Evolutionary conservation across 2,797 vertebrate species (phyloP), one percentile per base, ranked within the genome.

Genomic region (Spinus olivaceus): DNA sequence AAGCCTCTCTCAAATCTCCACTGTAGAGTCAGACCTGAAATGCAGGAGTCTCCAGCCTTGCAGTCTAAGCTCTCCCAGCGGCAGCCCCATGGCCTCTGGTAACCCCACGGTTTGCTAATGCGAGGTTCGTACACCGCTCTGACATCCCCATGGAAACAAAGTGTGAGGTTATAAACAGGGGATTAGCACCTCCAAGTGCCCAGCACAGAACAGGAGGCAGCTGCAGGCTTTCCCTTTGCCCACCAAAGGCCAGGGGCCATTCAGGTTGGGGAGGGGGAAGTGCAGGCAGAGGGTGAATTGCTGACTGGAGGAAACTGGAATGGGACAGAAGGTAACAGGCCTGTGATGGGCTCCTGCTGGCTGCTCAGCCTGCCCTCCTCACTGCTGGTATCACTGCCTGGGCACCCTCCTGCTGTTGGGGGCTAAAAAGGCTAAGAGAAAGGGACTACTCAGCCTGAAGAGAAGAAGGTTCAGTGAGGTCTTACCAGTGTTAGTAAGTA

Each of bases 81-180:
- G 92, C 87, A 92, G 90, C 88, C 70, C 87, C 82, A 76, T 92
- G 97, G 85, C 97, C 97, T 97, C 88, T 97, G 94, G 92, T 97
- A 98, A 98, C 96, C 97, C 86, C 87, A 71, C 0, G 5, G 90
- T 91, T 94, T 54, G 89, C 93, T 95, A 96, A 96, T 95, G 82
- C 30, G 51, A 97, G 86, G 94, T 95, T 96, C 92, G 39, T 94
- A 84, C 97, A 97, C 70, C 0, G 56, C 82, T 96, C 95, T 95
- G 95, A 96, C 96, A 97, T 97, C 83, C 70, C 97, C 95, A 98
- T 95, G 94, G 97, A 96, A 97, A 98, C 94, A 74, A 70, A 92
- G 91, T 86, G 94, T 94, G 94, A 97, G 96, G 96, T 97, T 97
- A 97, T 96, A 96, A 97, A 97, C 63, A 95, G 88, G 66, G 95